These are phyloP conservation scores for Cygnus olor DNA, from an alignment of 2,797 vertebrate genomes.

Conservation along the genomic window DNA sequence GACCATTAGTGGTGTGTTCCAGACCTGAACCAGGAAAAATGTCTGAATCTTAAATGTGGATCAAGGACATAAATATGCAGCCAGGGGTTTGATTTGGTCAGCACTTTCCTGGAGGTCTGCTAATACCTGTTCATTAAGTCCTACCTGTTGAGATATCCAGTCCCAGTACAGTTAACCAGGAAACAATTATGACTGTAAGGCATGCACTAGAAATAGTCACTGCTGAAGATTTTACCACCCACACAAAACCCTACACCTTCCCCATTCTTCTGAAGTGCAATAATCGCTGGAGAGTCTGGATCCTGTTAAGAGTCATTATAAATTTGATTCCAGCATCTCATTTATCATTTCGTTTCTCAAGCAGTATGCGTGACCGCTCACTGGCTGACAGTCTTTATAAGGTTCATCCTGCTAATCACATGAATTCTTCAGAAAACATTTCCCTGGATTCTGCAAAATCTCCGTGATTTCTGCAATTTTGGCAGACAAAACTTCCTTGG, in stretches of 20 bases:
- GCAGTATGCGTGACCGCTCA: rapidly evolving
- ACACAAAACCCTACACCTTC: background rate
- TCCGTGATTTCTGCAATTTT: background rate
- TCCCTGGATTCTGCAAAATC: background rate
- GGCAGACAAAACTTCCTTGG: background rate
- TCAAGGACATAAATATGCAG: background rate
- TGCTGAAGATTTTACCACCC: background rate
- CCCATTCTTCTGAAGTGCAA: background rate
- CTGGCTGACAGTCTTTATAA: background rate
- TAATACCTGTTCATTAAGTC: background rate
- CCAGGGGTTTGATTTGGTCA: background rate
- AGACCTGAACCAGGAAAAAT: background rate
- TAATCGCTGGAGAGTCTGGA: background rate
- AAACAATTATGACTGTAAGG: background rate
- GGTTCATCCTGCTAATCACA: background rate
- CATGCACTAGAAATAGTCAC: background rate
- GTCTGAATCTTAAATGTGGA: background rate
- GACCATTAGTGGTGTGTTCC: rapidly evolving
- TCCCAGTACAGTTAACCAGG: background rate
- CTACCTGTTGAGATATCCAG: background rate
- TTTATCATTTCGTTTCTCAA: background rate
- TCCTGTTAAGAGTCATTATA: background rate
- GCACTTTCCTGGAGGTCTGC: background rate
- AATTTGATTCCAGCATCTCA: background rate
- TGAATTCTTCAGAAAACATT: background rate